These are phyloP conservation scores for Orthosia incerta DNA, from an alignment of 2,888 invertebrate species.

Conservation along the genomic window DNA sequence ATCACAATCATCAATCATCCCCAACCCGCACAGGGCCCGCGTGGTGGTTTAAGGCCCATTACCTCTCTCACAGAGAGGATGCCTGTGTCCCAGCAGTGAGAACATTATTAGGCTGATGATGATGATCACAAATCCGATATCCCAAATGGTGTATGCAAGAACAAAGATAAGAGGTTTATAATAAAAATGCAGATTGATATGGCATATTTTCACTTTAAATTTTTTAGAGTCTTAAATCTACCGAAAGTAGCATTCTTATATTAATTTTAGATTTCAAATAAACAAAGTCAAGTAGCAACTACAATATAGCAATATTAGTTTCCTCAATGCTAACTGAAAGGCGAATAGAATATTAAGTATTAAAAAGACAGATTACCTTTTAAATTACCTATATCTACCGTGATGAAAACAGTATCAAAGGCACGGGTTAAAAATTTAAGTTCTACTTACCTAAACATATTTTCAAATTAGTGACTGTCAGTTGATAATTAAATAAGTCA, in stretches of 20 bases:
- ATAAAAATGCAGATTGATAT: neutral
- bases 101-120: no score
- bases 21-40: no score
- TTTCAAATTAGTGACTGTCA: neutral
- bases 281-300: no score
- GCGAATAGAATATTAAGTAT: slow-evolving; percentile 7
- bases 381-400: neutral
- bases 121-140: neutral
- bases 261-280: no score
- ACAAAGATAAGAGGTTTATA: neutral
- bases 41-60: no score
- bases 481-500: no score
- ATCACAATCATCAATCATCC: no score
- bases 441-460: neutral
- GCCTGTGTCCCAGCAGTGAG: no score
- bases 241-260: no score
- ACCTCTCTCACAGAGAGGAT: no score
- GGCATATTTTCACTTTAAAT: neutral
- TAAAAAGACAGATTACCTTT: neutral
- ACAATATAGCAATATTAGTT: neutral
- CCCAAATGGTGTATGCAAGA: neutral
- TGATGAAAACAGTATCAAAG: neutral
- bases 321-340: no score
- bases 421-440: neutral
- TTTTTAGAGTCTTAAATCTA: neutral